These are phyloP conservation scores for Crotalus horridus DNA, from an alignment of 2,113 vertebrate species.

Conservation along the genomic window DNA sequence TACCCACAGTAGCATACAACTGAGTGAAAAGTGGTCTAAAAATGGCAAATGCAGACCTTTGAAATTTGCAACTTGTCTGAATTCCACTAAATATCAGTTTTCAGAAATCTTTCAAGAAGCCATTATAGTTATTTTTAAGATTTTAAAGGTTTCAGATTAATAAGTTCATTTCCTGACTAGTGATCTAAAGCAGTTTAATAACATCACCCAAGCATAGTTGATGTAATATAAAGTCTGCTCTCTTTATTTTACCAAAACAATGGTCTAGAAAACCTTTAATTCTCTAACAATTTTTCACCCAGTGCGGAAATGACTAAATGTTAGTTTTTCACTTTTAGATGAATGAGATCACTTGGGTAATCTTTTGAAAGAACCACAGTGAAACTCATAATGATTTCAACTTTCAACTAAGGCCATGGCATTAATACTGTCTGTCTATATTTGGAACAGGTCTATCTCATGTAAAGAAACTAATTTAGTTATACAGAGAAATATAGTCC, in stretches of 20 bases:
- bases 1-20: neutral
- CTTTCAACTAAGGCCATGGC: neutral
- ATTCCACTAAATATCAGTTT: neutral
- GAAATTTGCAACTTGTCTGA: neutral
- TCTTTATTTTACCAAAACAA: neutral
- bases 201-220: neutral
- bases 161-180: neutral
- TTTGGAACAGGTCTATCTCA: neutral
- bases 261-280: neutral
- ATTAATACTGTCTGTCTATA: neutral
- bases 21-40: conserved; percentile 2
- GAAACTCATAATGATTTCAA: neutral
- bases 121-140: neutral
- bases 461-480: neutral
- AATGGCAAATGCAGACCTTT: neutral
- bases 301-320: neutral
- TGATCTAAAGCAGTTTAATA: neutral
- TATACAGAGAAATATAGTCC: neutral
- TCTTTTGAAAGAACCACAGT: neutral
- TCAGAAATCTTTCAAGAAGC: neutral
- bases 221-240: neutral
- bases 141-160: neutral
- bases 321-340: neutral
- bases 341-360: neutral
- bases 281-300: neutral